Conservation (phyloP, 2,113 vertebrate species). For the Pelobates fuscus region DNA sequence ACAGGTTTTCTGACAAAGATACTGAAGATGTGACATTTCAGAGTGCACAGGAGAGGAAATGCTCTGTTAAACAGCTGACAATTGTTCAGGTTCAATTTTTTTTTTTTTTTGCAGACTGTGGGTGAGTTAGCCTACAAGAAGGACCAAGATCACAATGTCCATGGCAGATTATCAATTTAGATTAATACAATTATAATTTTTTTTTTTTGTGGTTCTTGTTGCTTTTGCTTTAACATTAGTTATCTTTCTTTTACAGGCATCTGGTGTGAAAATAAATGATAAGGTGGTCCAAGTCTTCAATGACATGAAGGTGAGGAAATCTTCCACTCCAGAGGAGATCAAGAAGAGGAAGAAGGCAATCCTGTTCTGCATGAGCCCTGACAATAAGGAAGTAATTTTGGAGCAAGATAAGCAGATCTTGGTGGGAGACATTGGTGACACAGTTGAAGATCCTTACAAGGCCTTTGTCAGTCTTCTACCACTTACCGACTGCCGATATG, state of each 20-base stretch:
- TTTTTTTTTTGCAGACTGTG: too few relatives aligned
- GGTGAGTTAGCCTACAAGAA: too few relatives aligned
- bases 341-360: conserved; percentile 88
- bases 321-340: conserved; percentile 76
- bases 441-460: conserved; percentile 75
- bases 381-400: conserved; percentile 81
- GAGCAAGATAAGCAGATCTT: conserved; percentile 82
- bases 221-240: too few relatives aligned
- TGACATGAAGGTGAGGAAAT: conserved; percentile 90
- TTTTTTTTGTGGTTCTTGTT: too few relatives aligned
- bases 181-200: too few relatives aligned
- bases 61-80: too few relatives aligned
- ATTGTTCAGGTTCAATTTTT: too few relatives aligned
- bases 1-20: too few relatives aligned
- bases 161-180: too few relatives aligned
- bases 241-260: conserved; percentile 68
- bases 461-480: conserved; percentile 85
- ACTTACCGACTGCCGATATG: conserved; percentile 81
- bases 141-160: too few relatives aligned
- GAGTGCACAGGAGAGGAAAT: too few relatives aligned
- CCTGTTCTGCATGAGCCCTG: conserved; percentile 81
- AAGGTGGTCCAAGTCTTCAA: conserved; percentile 82
- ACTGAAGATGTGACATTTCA: too few relatives aligned
- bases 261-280: conserved; percentile 85
- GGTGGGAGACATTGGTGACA: conserved; percentile 76